Base-by-base conservation (phyloP, 2,797 vertebrate genomes). In the Pelochelys cantorii region DNA sequence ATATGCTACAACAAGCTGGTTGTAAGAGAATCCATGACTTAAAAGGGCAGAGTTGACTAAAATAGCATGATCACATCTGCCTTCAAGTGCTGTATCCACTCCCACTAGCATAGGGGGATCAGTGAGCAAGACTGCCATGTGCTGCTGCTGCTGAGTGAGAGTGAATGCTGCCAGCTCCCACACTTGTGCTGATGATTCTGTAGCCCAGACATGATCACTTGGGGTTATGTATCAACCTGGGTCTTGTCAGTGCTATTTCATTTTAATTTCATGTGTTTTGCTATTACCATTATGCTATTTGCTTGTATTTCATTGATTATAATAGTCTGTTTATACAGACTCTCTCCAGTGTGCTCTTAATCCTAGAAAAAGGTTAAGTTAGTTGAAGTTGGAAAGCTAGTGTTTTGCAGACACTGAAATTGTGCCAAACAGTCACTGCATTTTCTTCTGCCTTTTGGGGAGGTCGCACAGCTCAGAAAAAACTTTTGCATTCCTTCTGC, bases 301-400 rank as follows among this genome's bases (percentile, higher is more conserved):
- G 7, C 78, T 83, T 95, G 94, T 79, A 88, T 95, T 88, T 93
- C 92, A 92, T 48, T 42, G 42, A 48, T 89, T 48, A 80, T 85
- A 86, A 23, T 85, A 25, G 78, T 85, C 81, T 93, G 93, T 92
- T 93, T 81, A 84, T 22, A 48, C 42, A 94, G 89, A 95, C 78
- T 55, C 53, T 0, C 0, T 81, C 94, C 94, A 92, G 89, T 88
- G 85, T 1, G 7, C 93, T 92, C 91, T 96, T 96, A 90, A 96
- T 89, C 54, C 79, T 78, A 34, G 56, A 89, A 96, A 78, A 88
- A 93, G 86, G 93, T 92, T 79, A 89, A 94, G 85, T 97, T 96
- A 96, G 90, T 81, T 89, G 85, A 62, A 87, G 86, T 86, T 88
- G 95, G 93, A 86, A 96, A 93, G 90, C 68, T 74, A 81, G 65